These are phyloP conservation scores for Lepidothrix coronata DNA, from an alignment of 2,113 vertebrate species.

Conservation along the genomic window DNA sequence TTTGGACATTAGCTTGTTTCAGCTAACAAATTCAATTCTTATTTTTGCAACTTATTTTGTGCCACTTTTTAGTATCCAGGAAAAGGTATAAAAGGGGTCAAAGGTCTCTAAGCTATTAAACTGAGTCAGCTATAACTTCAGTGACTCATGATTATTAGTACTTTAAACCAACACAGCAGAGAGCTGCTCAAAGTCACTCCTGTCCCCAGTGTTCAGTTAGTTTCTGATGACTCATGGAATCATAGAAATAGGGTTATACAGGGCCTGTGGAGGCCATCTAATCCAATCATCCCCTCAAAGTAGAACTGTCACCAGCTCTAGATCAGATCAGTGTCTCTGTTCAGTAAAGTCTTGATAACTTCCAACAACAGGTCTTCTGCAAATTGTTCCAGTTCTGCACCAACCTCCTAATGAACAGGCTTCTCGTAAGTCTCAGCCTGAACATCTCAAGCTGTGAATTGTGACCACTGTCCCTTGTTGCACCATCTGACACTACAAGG, in stretches of 20 bases:
- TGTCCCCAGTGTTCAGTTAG: background rate
- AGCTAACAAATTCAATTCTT: background rate
- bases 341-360: background rate
- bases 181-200: background rate
- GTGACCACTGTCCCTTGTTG: background rate
- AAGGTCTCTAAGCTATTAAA: background rate
- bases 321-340: background rate
- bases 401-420: background rate
- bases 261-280: background rate
- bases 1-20: background rate
- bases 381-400: background rate
- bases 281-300: background rate
- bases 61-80: background rate
- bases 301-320: background rate
- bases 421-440: background rate
- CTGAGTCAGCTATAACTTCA: background rate
- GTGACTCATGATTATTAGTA: background rate
- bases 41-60: background rate
- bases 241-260: background rate
- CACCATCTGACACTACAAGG: background rate
- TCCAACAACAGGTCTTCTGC: background rate
- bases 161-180: background rate
- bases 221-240: background rate
- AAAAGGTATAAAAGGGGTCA: background rate
- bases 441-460: background rate